A percentile compares a stretch with the other conserved stretches of the same genome.
phyloP scores from a whole-genome alignment of 2,797 vertebrate genomes.

The Phalloptychus januarius region DNA sequence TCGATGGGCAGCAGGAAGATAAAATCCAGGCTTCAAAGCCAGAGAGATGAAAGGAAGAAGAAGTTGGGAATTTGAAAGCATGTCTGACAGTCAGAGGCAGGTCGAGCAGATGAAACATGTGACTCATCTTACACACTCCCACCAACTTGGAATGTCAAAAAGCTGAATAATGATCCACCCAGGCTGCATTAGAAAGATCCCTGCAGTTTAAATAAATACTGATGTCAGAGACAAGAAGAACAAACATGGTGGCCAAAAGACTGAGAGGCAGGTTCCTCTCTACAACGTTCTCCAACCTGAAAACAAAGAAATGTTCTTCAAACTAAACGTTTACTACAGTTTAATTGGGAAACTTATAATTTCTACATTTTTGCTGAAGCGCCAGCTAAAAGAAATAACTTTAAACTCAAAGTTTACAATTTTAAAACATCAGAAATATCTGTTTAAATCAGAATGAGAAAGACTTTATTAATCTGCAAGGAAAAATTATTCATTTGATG shows the following conservation, averaged over 20 bases:
- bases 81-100: conserved; percentile 5
- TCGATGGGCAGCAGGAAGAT: neutral
- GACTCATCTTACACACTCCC: conserved; percentile 10
- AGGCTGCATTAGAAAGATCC: neutral
- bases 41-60: neutral
- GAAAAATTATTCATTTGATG: no score
- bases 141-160: conserved; percentile 6
- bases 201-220: neutral
- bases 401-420: no score
- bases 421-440: no score
- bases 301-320: neutral
- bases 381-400: no score
- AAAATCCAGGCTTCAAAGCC: neutral
- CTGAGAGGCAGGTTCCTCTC: neutral
- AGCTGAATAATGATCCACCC: conserved; percentile 9
- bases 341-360: no score
- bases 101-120: conserved; percentile 9
- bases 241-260: neutral
- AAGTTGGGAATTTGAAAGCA: neutral
- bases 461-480: no score
- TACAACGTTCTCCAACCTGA: neutral
- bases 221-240: neutral
- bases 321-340: no score
- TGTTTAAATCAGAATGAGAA: no score
- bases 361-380: no score